Conservation (phyloP, 1,140 invertebrate genomes). For the Caenorhabditis tropicalis region DNA sequence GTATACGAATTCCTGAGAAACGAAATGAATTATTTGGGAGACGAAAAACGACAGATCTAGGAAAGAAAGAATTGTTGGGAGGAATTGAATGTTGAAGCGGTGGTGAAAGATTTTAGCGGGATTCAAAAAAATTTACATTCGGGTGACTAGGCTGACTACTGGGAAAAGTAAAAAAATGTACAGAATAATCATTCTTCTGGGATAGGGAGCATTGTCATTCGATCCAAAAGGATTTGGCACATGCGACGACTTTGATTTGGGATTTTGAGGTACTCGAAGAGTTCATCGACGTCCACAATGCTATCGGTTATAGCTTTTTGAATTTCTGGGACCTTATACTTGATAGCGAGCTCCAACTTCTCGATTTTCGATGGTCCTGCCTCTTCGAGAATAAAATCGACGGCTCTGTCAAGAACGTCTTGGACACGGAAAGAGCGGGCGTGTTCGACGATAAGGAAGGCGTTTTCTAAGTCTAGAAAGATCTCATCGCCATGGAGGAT, state of each 20-base stretch:
- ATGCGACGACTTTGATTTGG: neutral
- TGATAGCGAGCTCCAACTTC: neutral
- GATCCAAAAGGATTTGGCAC: neutral
- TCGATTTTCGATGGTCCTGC: neutral
- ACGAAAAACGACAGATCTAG: too few species aligned
- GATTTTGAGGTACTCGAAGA: neutral
- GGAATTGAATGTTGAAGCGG: too few species aligned
- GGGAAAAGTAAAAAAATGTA: too few species aligned
- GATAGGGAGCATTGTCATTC: neutral
- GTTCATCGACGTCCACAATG: neutral
- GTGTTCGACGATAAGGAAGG: neutral
- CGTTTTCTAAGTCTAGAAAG: neutral
- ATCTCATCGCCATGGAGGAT: constrained; percentile 16
- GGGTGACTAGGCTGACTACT: too few species aligned
- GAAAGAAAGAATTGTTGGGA: too few species aligned
- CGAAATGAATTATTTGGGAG: too few species aligned
- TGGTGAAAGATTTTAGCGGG: too few species aligned
- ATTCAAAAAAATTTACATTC: too few species aligned
- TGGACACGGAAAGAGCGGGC: neutral
- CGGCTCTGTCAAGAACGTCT: neutral
- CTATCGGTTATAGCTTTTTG: neutral
- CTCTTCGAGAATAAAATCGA: neutral
- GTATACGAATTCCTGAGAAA: too few species aligned
- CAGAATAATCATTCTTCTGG: neutral
- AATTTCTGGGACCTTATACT: neutral